Evolutionary conservation across 2,113 vertebrate species (phyloP).

Genomic region (Rhinolophus sinicus): DNA sequence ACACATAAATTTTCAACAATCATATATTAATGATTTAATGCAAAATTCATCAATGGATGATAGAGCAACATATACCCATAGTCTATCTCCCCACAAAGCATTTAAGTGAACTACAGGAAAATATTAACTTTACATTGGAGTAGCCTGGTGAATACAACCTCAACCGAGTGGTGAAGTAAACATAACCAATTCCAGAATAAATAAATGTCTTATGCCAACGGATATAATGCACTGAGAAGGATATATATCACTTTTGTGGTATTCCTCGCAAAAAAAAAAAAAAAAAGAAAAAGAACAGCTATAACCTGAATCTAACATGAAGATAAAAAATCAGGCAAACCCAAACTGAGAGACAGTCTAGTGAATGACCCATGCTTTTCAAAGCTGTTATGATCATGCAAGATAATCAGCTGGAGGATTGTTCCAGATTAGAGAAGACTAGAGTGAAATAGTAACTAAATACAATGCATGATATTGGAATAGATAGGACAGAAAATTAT

Average conservation of each 20-base stretch:
- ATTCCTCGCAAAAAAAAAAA: not conserved
- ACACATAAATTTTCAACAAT: not conserved
- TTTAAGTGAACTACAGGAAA: slow-evolving; percentile 11
- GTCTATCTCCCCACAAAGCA: not conserved
- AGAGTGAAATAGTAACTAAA: not conserved
- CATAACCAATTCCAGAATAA: not conserved
- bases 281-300: not conserved
- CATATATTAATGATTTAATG: not conserved
- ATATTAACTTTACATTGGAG: not conserved
- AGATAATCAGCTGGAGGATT: not conserved
- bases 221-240: not conserved
- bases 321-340: not conserved
- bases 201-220: not conserved
- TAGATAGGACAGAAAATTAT: not conserved
- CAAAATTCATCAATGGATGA: not conserved
- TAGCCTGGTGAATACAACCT: not conserved
- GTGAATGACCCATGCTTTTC: not conserved
- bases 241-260: not conserved
- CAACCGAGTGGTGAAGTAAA: not conserved
- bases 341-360: not conserved
- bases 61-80: not conserved
- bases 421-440: not conserved
- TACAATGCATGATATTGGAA: not conserved
- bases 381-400: not conserved
- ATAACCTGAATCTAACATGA: not conserved